phyloP scores from a whole-genome alignment of 1,140 invertebrate species.

The Zaprionus davidi region DNA sequence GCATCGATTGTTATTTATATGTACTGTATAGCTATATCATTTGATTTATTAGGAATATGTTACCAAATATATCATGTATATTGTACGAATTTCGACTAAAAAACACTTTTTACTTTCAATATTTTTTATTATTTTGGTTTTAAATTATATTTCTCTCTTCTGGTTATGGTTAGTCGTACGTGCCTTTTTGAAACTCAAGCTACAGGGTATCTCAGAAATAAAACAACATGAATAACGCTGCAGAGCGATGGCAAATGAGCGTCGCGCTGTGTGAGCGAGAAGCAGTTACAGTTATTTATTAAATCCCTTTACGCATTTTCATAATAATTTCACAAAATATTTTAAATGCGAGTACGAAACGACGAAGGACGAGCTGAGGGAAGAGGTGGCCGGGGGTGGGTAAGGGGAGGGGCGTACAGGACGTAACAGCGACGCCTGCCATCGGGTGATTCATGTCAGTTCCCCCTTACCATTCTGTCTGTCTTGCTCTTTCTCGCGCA shows the following conservation, averaged over 20 bases:
- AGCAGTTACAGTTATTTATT: conserved; percentile 84
- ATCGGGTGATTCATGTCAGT: conserved; percentile 75
- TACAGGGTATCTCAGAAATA: conserved; percentile 12
- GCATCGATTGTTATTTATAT: too few species aligned
- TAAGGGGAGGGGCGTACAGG: conserved; percentile 15
- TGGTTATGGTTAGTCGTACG: background rate
- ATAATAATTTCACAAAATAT: conserved; percentile 83
- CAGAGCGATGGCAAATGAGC: conserved; percentile 66
- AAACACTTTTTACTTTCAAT: too few species aligned
- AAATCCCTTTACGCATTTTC: conserved; percentile 84
- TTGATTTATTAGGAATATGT: too few species aligned
- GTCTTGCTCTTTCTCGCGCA: conserved; percentile 15
- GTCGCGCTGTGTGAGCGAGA: conserved; percentile 47
- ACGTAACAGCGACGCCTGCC: conserved; percentile 45
- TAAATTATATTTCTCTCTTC: background rate
- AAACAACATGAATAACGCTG: conserved; percentile 73
- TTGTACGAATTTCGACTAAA: too few species aligned
- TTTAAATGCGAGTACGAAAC: conserved; percentile 66
- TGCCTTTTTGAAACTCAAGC: background rate
- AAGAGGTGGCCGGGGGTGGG: background rate
- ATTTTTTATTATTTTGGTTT: background rate
- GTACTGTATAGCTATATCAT: too few species aligned
- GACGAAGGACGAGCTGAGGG: conserved; percentile 23
- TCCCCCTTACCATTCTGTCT: conserved; percentile 3
- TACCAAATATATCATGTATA: too few species aligned